Percentiles rank a stretch among this genome's conserved stretches.
Conservation (phyloP, 2,888 invertebrate genomes). For the Acanthosepion pharaonis region DNA sequence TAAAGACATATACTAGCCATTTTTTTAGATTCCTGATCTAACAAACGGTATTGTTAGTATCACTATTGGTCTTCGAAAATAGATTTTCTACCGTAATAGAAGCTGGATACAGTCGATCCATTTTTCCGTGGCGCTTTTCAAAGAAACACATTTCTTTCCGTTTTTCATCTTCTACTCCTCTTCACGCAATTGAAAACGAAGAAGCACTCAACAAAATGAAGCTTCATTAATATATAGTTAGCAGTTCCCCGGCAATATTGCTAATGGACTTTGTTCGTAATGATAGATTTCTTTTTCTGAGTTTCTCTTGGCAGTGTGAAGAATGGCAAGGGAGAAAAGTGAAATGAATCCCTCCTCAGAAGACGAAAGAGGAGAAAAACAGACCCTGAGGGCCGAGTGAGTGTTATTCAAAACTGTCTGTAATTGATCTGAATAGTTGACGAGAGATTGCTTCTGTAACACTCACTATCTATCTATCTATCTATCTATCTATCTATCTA, state of each 20-base stretch:
- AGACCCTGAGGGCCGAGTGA: neutral
- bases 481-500: neutral
- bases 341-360: neutral
- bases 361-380: neutral
- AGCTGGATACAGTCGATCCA: neutral
- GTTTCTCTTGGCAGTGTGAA: neutral
- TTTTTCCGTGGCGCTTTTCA: neutral
- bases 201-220: slow-evolving; percentile 4
- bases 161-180: neutral
- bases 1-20: neutral
- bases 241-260: neutral
- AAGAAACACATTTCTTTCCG: neutral
- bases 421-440: neutral
- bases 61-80: no score
- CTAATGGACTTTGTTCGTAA: neutral
- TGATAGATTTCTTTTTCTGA: neutral
- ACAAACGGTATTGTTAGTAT: neutral
- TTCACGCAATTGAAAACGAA: neutral
- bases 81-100: neutral
- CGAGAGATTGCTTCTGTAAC: neutral
- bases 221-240: neutral
- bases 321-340: neutral
- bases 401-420: neutral
- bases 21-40: neutral
- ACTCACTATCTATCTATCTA: neutral